A percentile compares a stretch with the other conserved stretches of the same genome.
phyloP scores from a whole-genome alignment of 1,140 invertebrate genomes.

The Caenorhabditis elegans region DNA sequence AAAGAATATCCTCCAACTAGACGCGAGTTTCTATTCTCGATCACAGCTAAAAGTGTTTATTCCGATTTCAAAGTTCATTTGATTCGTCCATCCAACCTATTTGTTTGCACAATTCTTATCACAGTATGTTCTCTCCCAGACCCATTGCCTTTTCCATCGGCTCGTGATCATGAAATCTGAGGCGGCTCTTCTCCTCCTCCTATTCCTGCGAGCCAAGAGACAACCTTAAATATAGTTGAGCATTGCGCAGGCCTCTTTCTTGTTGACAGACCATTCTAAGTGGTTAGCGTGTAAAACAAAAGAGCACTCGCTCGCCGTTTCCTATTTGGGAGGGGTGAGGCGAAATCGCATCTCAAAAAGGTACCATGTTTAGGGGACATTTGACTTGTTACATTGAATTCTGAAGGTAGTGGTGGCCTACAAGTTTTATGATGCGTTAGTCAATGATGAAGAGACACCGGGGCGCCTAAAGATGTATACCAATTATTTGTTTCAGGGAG shows the following conservation, averaged over 20 bases:
- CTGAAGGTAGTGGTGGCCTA: background rate
- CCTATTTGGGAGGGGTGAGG: conserved; percentile 17
- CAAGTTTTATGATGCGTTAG: conserved; percentile 27
- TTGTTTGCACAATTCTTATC: conserved; percentile 12
- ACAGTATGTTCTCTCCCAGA: conserved; percentile 7
- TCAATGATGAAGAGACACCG: background rate
- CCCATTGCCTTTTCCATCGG: background rate
- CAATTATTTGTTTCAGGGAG: conserved; percentile 41
- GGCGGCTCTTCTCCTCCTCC: too few relatives aligned
- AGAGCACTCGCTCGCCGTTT: background rate
- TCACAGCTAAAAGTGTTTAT: too few relatives aligned
- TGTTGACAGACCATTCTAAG: conserved; percentile 37
- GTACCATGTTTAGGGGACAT: conserved; percentile 11
- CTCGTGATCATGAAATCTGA: conserved; percentile 29
- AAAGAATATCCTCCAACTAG: too few relatives aligned
- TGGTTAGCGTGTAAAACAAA: conserved; percentile 47
- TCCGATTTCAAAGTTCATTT: too few relatives aligned
- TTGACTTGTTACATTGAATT: conserved; percentile 11
- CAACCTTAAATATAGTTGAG: conserved; percentile 37
- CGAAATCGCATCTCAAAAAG: background rate
- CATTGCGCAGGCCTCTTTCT: background rate
- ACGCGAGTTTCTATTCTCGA: too few relatives aligned
- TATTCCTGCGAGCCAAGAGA: too few relatives aligned
- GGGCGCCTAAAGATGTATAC: background rate
- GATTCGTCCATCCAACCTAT: background rate